Conservation (phyloP, 2,113 vertebrate species). For the Anseranas semipalmata region DNA sequence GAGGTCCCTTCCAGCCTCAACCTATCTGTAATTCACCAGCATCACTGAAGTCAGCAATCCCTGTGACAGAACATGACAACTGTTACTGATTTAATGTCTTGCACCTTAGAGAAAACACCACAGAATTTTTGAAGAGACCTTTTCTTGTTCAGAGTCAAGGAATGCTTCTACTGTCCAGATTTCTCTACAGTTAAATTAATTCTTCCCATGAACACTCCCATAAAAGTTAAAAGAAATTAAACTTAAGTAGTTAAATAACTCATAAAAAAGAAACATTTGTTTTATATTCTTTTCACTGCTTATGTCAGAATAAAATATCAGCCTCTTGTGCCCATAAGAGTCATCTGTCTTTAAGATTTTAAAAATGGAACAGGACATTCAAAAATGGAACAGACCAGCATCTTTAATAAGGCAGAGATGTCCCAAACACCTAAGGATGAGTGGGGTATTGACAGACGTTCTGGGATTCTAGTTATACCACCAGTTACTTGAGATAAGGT, state of each 20-base stretch:
- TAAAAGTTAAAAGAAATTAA: slow-evolving; percentile 6
- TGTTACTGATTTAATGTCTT: background rate
- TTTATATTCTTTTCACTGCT: background rate
- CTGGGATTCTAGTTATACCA: background rate
- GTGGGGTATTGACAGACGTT: background rate
- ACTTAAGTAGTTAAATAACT: background rate
- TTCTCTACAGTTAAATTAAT: background rate
- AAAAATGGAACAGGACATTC: background rate
- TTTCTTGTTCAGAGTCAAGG: background rate
- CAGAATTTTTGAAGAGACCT: background rate
- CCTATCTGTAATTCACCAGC: background rate
- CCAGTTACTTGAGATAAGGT: background rate
- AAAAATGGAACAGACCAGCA: background rate
- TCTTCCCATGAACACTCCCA: background rate
- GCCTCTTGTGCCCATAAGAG: background rate
- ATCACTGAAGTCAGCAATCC: background rate
- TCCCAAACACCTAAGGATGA: background rate
- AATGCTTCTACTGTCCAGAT: background rate
- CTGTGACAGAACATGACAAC: background rate
- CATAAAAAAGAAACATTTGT: background rate
- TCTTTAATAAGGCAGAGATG: background rate
- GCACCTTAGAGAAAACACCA: background rate
- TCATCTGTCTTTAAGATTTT: background rate
- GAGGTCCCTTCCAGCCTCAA: background rate
- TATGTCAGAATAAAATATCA: background rate